Base-by-base conservation (phyloP, 2,888 invertebrate species). In the Acheta domesticus region DNA sequence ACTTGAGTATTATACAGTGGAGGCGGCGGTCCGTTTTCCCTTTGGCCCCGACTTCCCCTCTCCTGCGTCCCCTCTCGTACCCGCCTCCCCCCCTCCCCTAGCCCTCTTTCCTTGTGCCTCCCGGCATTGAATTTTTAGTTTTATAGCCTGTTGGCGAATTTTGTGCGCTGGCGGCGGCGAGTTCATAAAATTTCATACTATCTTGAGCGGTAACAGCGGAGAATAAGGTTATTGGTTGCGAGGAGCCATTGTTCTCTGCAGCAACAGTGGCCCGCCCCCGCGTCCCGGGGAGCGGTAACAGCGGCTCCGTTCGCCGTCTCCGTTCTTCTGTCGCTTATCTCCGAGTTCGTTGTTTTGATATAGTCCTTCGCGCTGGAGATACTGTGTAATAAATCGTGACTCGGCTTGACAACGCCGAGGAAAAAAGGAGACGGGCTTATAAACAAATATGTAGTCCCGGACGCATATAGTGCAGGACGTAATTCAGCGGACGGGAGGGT, bases 181-280 rank as follows among this genome's bases (percentile, higher is more conserved):
- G 79, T 79, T 79, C 79, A 79, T 79, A 79, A 79, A 79, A 79
- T 79, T 79, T 79, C 79, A 77, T 79, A 79, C 79, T 79, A 50
- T 79, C 73, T 76, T 50, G 79, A 62, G 76, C 62, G 62, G 62
- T 62, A 62, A 62, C 62, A 62, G 48, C 73, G 62, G 50, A 48
- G 62, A 76, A 76, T 75, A 76, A 79, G 77, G 49, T 75, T 79
- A 79, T 79, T 79, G 75, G 76, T 49, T 75, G 74, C 74, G 78
- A 78, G 75, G 75, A 12, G 62, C 62, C 79, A 23, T 75, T 75
- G 79, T 76, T 79, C 79, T 79, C 50, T 11, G 62, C 62, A 62
- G 62, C 62, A 62, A 62, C 62, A 62, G 62, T 62, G 36, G 36
- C 36, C 36, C 36, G 36, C 36, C 8, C 36, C 8, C 8, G 36